phyloP scores from a whole-genome alignment of 2,797 vertebrate genomes.

The Phrynocephalus forsythii region DNA sequence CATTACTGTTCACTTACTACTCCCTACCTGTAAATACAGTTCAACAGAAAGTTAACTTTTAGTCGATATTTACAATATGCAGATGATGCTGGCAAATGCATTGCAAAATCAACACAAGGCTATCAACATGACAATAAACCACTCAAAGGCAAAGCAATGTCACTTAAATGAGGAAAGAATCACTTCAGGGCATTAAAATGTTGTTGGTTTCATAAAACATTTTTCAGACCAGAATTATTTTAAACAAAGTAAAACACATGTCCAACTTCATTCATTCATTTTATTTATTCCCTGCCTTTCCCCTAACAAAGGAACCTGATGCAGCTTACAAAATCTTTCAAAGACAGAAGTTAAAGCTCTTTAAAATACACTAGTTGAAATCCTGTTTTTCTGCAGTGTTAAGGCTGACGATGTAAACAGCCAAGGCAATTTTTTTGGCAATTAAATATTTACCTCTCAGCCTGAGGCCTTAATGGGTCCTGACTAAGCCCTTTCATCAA shows the following conservation, averaged over 20 bases:
- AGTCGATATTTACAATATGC: not conserved
- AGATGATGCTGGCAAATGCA: not conserved
- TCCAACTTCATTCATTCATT: not conserved
- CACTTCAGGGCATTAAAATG: not conserved
- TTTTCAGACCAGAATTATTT: not conserved
- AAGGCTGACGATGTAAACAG: too few species aligned
- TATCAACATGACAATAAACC: constrained; percentile 14
- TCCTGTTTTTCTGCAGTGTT: too few species aligned
- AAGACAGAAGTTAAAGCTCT: too few species aligned
- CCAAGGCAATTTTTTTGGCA: too few species aligned
- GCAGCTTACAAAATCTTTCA: too few species aligned
- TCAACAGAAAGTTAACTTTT: not conserved
- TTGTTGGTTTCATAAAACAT: not conserved
- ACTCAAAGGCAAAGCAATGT: not conserved
- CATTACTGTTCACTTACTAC: not conserved
- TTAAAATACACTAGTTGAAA: too few species aligned
- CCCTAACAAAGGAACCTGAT: too few species aligned
- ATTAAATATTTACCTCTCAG: too few species aligned
- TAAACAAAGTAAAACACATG: not conserved
- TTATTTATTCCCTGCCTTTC: too few species aligned
- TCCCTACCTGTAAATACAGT: not conserved
- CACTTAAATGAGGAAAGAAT: not conserved
- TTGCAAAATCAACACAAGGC: not conserved
- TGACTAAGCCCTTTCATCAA: too few species aligned
- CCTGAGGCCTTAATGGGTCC: too few species aligned